Conservation (phyloP, 2,888 invertebrate genomes). For the Eueremaeus valkanovi region DNA sequence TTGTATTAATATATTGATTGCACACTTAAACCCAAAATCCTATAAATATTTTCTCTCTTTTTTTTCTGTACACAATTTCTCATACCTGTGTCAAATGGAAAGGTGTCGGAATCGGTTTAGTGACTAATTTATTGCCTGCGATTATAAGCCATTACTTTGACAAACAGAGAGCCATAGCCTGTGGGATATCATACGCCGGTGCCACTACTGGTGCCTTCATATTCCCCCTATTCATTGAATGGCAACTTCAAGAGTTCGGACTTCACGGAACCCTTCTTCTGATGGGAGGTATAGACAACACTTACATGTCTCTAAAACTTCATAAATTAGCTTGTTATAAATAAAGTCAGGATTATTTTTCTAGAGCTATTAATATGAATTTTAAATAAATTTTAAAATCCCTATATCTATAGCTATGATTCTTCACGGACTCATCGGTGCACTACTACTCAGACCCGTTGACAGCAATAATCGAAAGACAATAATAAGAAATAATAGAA, state of each 20-base stretch:
- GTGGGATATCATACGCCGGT: slow-evolving; percentile 45
- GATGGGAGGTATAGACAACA: slow-evolving; percentile 37
- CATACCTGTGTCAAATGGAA: too few relatives aligned
- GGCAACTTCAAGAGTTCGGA: slow-evolving; percentile 40
- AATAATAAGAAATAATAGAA: background rate
- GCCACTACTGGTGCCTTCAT: slow-evolving; percentile 45
- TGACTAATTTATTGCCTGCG: slow-evolving; percentile 44
- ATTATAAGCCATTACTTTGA: slow-evolving; percentile 44
- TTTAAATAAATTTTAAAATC: background rate
- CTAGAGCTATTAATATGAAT: background rate
- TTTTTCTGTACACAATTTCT: too few relatives aligned
- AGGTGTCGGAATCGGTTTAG: slow-evolving; percentile 45
- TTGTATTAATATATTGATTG: too few relatives aligned
- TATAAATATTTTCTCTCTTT: too few relatives aligned
- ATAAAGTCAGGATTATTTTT: too few relatives aligned
- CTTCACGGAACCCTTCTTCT: slow-evolving; percentile 45
- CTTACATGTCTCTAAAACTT: too few relatives aligned
- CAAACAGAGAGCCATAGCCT: slow-evolving; percentile 43
- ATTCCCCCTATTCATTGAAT: slow-evolving; percentile 44
- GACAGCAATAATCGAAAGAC: background rate
- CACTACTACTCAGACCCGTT: slow-evolving; percentile 5
- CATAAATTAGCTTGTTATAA: too few relatives aligned
- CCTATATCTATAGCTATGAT: background rate
- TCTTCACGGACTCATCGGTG: slow-evolving; percentile 29
- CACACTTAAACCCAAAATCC: too few relatives aligned